Conservation (phyloP, 2,888 invertebrate genomes). For the Cordilura impudica region DNA sequence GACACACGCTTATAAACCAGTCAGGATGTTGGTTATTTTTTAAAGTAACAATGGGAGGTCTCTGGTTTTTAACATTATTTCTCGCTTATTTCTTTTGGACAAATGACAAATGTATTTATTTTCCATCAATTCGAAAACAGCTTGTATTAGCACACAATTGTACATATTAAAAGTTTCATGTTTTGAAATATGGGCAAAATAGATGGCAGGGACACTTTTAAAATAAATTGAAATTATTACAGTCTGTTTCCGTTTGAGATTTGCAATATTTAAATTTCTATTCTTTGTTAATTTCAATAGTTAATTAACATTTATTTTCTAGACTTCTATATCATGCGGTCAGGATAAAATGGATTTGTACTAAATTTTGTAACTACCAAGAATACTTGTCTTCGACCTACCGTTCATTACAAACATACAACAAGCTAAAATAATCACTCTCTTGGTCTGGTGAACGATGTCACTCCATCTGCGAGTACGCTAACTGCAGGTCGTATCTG, state of each 20-base stretch:
- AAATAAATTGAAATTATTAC: not conserved
- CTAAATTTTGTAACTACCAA: not conserved
- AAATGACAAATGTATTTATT: constrained; percentile 75
- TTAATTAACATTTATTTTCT: too few species aligned
- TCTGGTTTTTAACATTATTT: constrained; percentile 41
- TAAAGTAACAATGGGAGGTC: constrained; percentile 72
- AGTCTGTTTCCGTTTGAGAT: constrained; percentile 54
- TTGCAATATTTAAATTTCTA: constrained; percentile 52
- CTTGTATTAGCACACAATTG: constrained; percentile 62
- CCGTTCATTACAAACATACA: too few species aligned
- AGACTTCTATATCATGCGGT: too few species aligned
- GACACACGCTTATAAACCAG: constrained; percentile 62
- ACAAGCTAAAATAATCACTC: too few species aligned
- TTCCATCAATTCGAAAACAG: constrained; percentile 66
- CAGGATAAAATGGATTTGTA: not conserved
- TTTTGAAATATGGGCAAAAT: constrained; percentile 26
- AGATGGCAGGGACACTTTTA: constrained; percentile 35
- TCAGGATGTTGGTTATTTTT: constrained; percentile 68
- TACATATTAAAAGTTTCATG: constrained; percentile 53
- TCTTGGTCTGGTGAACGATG: too few species aligned
- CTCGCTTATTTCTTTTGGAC: constrained; percentile 63
- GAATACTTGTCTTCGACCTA: too few species aligned
- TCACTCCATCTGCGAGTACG: too few species aligned
- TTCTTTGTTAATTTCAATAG: constrained; percentile 27
- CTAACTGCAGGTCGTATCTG: too few species aligned